Evolutionary conservation across 2,888 invertebrate genomes (phyloP).

Genomic region (Allophyes oxyacanthae): DNA sequence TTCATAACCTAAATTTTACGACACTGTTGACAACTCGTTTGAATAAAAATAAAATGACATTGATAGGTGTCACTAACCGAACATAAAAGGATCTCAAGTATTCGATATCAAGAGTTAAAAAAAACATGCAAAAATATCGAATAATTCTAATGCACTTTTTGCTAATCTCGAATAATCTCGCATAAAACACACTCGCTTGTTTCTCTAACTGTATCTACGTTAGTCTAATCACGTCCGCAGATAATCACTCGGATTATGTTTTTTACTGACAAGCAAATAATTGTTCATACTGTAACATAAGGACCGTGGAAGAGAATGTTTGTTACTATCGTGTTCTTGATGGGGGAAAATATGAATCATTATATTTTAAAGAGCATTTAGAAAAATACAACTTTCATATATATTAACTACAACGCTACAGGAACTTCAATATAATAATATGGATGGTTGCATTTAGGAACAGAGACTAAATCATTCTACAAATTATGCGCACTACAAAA

Average conservation of each 20-base stretch:
- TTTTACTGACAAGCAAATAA: conserved; percentile 72
- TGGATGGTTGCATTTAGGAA: no score
- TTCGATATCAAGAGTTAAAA: no score
- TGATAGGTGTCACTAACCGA: no score
- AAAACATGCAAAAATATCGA: no score
- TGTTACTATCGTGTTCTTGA: conserved; percentile 3
- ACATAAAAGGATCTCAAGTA: no score
- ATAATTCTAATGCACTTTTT: neutral
- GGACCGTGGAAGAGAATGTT: conserved; percentile 39
- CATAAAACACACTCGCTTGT: conserved; percentile 6
- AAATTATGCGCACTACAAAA: no score
- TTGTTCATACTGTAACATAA: conserved; percentile 71
- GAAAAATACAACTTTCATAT: neutral
- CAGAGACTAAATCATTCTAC: no score
- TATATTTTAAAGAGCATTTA: neutral
- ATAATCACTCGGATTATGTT: conserved; percentile 72
- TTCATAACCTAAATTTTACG: no score
- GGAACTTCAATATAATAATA: no score
- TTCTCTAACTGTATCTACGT: conserved; percentile 10
- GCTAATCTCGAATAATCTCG: conserved; percentile 12
- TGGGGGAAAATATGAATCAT: conserved; percentile 19
- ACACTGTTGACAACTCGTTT: no score
- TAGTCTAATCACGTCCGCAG: conserved; percentile 67
- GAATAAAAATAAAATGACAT: no score
- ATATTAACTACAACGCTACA: no score